phyloP scores from a whole-genome alignment of 2,113 vertebrate genomes.

The Equus quagga region DNA sequence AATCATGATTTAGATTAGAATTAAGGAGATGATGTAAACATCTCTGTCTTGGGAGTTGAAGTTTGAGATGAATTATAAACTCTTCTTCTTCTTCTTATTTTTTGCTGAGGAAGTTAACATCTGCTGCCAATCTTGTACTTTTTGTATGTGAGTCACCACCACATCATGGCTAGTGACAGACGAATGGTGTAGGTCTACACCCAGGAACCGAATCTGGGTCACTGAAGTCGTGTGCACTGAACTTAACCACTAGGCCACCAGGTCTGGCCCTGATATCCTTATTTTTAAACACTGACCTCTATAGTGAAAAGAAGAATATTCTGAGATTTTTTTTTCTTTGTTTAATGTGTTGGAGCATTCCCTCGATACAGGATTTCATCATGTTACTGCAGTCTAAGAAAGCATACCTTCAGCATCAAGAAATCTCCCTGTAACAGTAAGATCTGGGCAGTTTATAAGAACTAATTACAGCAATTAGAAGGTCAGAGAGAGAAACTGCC shows the following conservation, averaged over 20 bases:
- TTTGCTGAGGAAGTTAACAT: too few relatives aligned
- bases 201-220: too few relatives aligned
- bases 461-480: constrained; percentile 3
- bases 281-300: neutral
- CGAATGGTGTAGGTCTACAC: too few relatives aligned
- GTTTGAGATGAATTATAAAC: neutral
- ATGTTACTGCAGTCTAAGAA: neutral
- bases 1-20: neutral
- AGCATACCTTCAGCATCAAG: neutral
- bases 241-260: too few relatives aligned
- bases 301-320: neutral
- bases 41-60: neutral
- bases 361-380: neutral
- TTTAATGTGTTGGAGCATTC: neutral
- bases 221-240: too few relatives aligned
- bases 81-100: neutral
- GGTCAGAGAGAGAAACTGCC: neutral
- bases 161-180: too few relatives aligned
- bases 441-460: neutral
- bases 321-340: neutral
- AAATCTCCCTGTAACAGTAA: neutral
- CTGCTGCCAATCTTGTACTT: too few relatives aligned
- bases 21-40: neutral
- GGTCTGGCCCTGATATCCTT: neutral
- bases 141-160: too few relatives aligned